phyloP scores from a whole-genome alignment of 2,888 invertebrate genomes.

The Phrixothrix hirtus region DNA sequence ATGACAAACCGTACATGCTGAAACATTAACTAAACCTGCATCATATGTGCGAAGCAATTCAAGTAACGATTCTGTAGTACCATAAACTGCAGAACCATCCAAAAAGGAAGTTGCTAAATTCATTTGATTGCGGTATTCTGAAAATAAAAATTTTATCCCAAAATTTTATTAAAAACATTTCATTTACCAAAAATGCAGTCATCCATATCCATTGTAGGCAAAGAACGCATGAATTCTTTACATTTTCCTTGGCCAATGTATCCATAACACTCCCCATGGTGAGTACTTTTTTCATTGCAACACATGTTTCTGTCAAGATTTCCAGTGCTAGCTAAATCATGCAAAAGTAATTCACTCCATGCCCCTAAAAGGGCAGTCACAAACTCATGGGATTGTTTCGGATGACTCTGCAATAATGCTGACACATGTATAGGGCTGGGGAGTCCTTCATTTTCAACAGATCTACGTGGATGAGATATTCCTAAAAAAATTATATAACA shows the following conservation, averaged over 20 bases:
- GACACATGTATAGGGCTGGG: slow-evolving; percentile 66
- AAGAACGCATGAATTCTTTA: slow-evolving; percentile 71
- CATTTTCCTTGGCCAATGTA: slow-evolving; percentile 57
- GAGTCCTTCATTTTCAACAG: slow-evolving; percentile 62
- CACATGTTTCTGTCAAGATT: slow-evolving; percentile 62
- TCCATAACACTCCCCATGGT: slow-evolving; percentile 63
- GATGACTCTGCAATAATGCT: slow-evolving; percentile 61
- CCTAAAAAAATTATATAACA: slow-evolving; percentile 47
- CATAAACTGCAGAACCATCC: slow-evolving; percentile 83
- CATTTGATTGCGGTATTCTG: slow-evolving; percentile 80
- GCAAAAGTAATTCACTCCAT: slow-evolving; percentile 77
- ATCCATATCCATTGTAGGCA: slow-evolving; percentile 67
- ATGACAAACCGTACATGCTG: slow-evolving; percentile 68
- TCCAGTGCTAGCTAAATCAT: slow-evolving; percentile 71
- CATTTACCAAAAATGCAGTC: slow-evolving; percentile 68
- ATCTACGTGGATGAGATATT: slow-evolving; percentile 58
- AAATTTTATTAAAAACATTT: not conserved
- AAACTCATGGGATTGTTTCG: slow-evolving; percentile 68
- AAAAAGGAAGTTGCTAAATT: slow-evolving; percentile 82
- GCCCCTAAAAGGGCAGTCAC: slow-evolving; percentile 77
- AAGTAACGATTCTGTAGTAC: slow-evolving; percentile 72
- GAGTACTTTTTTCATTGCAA: slow-evolving; percentile 47
- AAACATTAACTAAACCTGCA: slow-evolving; percentile 70
- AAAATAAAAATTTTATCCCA: slow-evolving; percentile 15
- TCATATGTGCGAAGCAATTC: slow-evolving; percentile 71